Conservation (phyloP, 2,113 vertebrate species). For the Tragelaphus imberbis region DNA sequence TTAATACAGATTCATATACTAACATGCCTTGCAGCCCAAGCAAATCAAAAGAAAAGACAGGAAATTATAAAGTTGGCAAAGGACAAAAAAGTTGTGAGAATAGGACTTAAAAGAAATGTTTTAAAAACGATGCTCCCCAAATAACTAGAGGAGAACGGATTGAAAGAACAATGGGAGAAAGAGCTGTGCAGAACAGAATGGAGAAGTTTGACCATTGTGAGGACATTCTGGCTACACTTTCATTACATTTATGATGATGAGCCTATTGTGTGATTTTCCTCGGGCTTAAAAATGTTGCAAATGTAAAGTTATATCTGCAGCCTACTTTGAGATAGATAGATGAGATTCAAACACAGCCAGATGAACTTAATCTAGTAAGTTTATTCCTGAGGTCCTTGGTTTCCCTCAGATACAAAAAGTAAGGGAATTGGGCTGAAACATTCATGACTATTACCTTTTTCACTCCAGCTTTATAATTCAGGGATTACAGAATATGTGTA, state of each 20-base stretch:
- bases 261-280: background rate
- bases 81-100: background rate
- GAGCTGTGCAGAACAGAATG: background rate
- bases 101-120: background rate
- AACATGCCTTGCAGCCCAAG: background rate
- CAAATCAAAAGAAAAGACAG: background rate
- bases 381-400: background rate
- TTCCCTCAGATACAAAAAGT: background rate
- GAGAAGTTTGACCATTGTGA: background rate
- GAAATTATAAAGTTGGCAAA: background rate
- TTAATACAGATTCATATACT: background rate
- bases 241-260: background rate
- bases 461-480: background rate
- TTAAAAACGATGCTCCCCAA: background rate
- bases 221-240: background rate
- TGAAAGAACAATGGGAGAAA: background rate
- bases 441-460: background rate
- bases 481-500: background rate
- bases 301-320: background rate
- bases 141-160: background rate
- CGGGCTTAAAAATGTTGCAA: background rate
- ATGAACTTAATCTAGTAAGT: background rate
- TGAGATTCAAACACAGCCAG: background rate
- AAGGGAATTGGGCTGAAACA: background rate
- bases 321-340: background rate